These are phyloP conservation scores for Carterocephalus palaemon DNA, from an alignment of 2,888 invertebrate genomes.

Conservation along the genomic window DNA sequence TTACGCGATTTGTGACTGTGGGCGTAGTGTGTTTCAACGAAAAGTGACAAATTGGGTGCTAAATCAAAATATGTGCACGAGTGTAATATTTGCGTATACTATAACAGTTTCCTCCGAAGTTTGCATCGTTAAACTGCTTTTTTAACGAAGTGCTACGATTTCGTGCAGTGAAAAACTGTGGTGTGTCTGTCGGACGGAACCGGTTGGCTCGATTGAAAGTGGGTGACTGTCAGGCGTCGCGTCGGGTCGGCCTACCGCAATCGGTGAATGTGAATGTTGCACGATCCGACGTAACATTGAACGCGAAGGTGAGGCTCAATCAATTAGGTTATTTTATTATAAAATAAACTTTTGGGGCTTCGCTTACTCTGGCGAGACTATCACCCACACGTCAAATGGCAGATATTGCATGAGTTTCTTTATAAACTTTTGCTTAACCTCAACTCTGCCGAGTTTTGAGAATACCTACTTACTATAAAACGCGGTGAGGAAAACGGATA, in stretches of 20 bases:
- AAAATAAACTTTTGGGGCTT: slow-evolving; percentile 31
- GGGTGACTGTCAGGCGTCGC: slow-evolving; percentile 56
- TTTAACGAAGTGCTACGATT: slow-evolving; percentile 21
- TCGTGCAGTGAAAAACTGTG: slow-evolving; percentile 37
- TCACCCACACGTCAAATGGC: slow-evolving; percentile 6
- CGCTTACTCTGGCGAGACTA: slow-evolving; percentile 2
- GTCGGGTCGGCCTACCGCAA: slow-evolving; percentile 38
- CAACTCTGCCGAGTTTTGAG: too few relatives aligned
- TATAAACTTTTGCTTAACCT: too few relatives aligned
- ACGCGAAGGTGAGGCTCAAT: slow-evolving; percentile 63
- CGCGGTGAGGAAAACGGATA: too few relatives aligned
- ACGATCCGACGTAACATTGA: slow-evolving; percentile 57
- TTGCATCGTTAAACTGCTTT: too few relatives aligned
- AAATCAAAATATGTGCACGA: too few relatives aligned
- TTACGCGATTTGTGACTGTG: neutral
- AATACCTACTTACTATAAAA: too few relatives aligned
- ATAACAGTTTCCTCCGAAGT: neutral
- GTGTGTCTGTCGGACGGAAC: slow-evolving; percentile 58
- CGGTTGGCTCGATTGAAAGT: slow-evolving; percentile 65
- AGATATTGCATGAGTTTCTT: too few relatives aligned
- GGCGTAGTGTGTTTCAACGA: neutral
- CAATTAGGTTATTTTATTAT: slow-evolving; percentile 59
- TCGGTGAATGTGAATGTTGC: slow-evolving; percentile 49
- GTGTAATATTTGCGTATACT: too few relatives aligned
- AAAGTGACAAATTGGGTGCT: neutral